A percentile compares a stretch with the other conserved stretches of the same genome.
Conservation (phyloP, 37 sponge, comb jelly and placozoan genomes). For the Halichondria panicea region DNA sequence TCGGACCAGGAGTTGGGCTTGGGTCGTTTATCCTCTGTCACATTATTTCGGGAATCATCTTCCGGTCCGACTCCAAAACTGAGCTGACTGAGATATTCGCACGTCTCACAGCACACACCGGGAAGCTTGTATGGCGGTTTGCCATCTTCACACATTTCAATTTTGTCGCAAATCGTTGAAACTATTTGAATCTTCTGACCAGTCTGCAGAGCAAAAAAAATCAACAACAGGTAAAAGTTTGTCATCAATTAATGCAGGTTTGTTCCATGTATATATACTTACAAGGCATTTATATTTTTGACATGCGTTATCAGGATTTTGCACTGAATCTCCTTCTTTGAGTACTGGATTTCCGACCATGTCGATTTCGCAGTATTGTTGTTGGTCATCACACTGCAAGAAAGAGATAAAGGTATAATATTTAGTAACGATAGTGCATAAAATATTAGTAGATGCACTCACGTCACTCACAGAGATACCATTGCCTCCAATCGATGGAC, state of each 20-base stretch:
- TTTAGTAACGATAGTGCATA: background rate
- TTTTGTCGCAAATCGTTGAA: background rate
- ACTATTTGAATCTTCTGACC: background rate
- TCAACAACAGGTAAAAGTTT: too few relatives aligned
- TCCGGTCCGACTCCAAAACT: background rate
- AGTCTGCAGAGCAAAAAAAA: background rate
- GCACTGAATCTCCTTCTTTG: background rate
- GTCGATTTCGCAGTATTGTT: background rate
- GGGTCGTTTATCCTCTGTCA: background rate
- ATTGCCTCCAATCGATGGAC: too few relatives aligned
- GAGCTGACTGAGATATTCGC: constrained; percentile 3
- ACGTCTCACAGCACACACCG: constrained; percentile 50
- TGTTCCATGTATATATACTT: background rate
- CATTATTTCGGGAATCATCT: background rate
- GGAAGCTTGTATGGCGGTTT: constrained; percentile 57
- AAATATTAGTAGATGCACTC: background rate
- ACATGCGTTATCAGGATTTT: constrained; percentile 12
- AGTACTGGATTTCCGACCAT: background rate
- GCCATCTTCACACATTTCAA: constrained; percentile 36
- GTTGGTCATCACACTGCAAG: constrained; percentile 1
- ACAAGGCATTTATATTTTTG: constrained; percentile 22
- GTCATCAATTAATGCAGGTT: background rate
- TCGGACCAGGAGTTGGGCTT: constrained; percentile 36
- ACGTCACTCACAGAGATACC: too few relatives aligned
- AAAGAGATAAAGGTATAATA: background rate